A percentile compares a stretch with the other conserved stretches of the same genome.
Evolutionary conservation across 1,140 invertebrate genomes (phyloP).

Genomic region (Drosophila orena): DNA sequence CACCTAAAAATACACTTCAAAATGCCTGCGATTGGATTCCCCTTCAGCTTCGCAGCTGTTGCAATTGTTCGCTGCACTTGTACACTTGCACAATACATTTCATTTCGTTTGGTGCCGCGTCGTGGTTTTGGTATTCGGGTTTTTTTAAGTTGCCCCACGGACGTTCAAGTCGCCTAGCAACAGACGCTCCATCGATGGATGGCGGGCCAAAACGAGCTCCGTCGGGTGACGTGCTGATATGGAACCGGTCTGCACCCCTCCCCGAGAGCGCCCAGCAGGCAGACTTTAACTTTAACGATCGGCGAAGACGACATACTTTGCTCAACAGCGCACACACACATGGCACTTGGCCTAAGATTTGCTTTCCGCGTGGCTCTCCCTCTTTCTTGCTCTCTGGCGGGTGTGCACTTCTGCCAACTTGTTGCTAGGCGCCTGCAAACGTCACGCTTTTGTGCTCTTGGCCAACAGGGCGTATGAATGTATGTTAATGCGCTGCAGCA

Average conservation of each 20-base stretch:
- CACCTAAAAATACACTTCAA: conserved; percentile 56
- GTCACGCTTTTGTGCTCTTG: conserved; percentile 65
- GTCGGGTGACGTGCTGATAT: conserved; percentile 57
- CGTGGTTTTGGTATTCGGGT: conserved; percentile 21
- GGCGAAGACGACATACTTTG: conserved; percentile 63
- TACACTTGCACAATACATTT: conserved; percentile 30
- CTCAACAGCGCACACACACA: conserved; percentile 5
- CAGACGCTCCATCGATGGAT: conserved; percentile 36
- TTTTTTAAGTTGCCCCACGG: conserved; percentile 45
- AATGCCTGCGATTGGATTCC: conserved; percentile 34
- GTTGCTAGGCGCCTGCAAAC: conserved; percentile 48
- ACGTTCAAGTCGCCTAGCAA: conserved; percentile 54
- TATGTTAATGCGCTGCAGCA: conserved; percentile 23
- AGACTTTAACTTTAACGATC: conserved; percentile 22
- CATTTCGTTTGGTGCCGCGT: conserved; percentile 21
- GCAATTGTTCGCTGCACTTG: conserved; percentile 50
- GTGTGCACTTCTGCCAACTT: conserved; percentile 10
- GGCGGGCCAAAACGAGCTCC: conserved; percentile 21
- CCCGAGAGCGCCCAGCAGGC: conserved; percentile 3
- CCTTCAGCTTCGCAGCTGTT: conserved; percentile 49
- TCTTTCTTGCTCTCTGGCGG: background rate
- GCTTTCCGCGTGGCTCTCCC: conserved; percentile 22
- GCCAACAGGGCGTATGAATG: conserved; percentile 50
- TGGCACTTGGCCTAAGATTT: conserved; percentile 21
- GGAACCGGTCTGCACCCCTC: conserved; percentile 54